A percentile compares a stretch with the other conserved stretches of the same genome.
Conservation (phyloP, 2,113 vertebrate species). For the Chaenocephalus aceratus region DNA sequence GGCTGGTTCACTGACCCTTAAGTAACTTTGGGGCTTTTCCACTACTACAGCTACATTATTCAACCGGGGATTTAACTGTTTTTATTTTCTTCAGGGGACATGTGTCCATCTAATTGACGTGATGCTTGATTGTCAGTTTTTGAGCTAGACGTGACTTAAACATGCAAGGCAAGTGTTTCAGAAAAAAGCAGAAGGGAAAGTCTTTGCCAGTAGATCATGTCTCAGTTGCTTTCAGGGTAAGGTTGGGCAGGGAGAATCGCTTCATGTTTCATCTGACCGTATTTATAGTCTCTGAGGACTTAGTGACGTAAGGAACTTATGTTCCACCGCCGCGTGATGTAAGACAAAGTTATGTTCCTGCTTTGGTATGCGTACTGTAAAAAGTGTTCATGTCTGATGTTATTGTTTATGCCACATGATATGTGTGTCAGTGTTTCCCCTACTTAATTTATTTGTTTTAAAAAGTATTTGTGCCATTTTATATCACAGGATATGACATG, state of each 20-base stretch:
- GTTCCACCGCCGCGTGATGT: constrained; percentile 35
- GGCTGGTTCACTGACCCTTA: background rate
- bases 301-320: constrained; percentile 57
- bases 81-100: background rate
- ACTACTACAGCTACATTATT: background rate
- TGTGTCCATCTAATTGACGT: background rate
- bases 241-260: constrained; percentile 19
- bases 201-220: constrained; percentile 27
- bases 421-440: background rate
- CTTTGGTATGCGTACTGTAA: constrained; percentile 12
- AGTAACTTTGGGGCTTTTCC: background rate
- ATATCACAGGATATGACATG: background rate
- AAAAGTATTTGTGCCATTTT: background rate
- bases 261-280: constrained; percentile 63
- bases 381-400: background rate
- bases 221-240: constrained; percentile 31
- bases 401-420: background rate
- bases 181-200: constrained; percentile 27
- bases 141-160: constrained; percentile 16
- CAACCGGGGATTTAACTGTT: background rate
- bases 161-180: constrained; percentile 22
- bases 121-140: constrained; percentile 33
- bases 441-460: background rate
- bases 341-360: constrained; percentile 37
- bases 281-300: constrained; percentile 50